Percentiles rank a stretch among this genome's conserved stretches.
Evolutionary conservation across 2,888 invertebrate genomes (phyloP).

Genomic region (Drosophila basisetae): DNA sequence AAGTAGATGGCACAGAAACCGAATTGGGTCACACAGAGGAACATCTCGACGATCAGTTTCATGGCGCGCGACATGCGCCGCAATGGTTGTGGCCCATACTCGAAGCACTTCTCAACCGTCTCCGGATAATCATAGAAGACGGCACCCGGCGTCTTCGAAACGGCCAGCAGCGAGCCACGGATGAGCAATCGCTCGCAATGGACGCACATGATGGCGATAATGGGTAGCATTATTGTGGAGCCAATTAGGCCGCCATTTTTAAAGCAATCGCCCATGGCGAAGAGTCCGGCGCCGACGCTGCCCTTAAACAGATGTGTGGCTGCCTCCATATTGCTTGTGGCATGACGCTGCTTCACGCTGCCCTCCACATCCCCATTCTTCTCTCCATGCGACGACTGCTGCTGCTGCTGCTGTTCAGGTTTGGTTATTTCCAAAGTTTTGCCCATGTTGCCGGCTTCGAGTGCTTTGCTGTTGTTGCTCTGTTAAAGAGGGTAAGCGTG

Average conservation of each 20-base stretch:
- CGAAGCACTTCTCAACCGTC: slow-evolving; percentile 93
- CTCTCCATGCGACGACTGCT: not conserved
- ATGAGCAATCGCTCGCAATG: slow-evolving; percentile 96
- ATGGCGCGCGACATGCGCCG: slow-evolving; percentile 88
- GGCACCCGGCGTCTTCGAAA: slow-evolving; percentile 77
- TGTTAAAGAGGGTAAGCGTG: slow-evolving; percentile 17
- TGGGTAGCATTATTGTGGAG: slow-evolving; percentile 90
- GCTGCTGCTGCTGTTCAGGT: slow-evolving; percentile 25
- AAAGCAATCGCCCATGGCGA: slow-evolving; percentile 97
- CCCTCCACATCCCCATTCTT: slow-evolving; percentile 48
- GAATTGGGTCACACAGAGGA: slow-evolving; percentile 96
- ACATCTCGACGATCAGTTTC: slow-evolving; percentile 91
- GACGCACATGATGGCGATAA: slow-evolving; percentile 95
- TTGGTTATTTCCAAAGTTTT: slow-evolving; percentile 63
- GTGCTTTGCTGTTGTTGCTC: slow-evolving; percentile 39
- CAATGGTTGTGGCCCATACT: slow-evolving; percentile 88
- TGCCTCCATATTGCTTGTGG: slow-evolving; percentile 91
- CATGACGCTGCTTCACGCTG: slow-evolving; percentile 59
- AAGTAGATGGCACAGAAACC: slow-evolving; percentile 99
- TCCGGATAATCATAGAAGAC: slow-evolving; percentile 91
- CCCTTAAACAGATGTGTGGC: slow-evolving; percentile 96
- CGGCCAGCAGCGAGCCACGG: slow-evolving; percentile 76
- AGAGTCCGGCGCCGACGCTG: slow-evolving; percentile 97
- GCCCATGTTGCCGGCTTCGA: slow-evolving; percentile 61
- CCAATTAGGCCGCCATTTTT: slow-evolving; percentile 95